These are phyloP conservation scores for Lobophora halterata DNA, from an alignment of 2,888 invertebrate species.

Conservation along the genomic window DNA sequence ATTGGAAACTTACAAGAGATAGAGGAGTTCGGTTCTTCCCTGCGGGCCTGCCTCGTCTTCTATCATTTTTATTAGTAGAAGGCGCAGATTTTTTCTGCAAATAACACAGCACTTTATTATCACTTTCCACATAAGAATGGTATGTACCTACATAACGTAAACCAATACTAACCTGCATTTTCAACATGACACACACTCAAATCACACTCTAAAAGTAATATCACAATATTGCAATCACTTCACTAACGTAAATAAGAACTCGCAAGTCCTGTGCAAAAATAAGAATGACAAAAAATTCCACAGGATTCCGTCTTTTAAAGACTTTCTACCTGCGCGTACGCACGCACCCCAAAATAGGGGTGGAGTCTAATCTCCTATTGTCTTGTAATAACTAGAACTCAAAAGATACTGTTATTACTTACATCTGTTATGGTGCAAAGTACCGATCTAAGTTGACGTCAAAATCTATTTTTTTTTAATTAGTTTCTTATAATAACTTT, in stretches of 20 bases:
- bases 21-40: slow-evolving; percentile 47
- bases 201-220: background rate
- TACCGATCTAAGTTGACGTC: background rate
- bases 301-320: slow-evolving; percentile 12
- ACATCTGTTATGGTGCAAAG: slow-evolving; percentile 4
- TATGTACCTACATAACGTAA: background rate
- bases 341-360: slow-evolving; percentile 21
- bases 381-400: slow-evolving; percentile 19
- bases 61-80: slow-evolving; percentile 17
- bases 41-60: slow-evolving; percentile 46
- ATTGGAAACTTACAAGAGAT: slow-evolving; percentile 41
- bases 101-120: slow-evolving; percentile 6
- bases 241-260: slow-evolving; percentile 10
- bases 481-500: no score
- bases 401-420: slow-evolving; percentile 12
- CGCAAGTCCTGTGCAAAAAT: slow-evolving; percentile 12
- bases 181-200: slow-evolving; percentile 5
- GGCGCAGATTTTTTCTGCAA: slow-evolving; percentile 14
- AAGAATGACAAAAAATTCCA: slow-evolving; percentile 19
- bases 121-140: background rate
- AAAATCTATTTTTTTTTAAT: background rate
- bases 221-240: slow-evolving; percentile 13
- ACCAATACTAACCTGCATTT: slow-evolving; percentile 15
- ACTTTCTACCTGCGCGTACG: slow-evolving; percentile 25
- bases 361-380: slow-evolving; percentile 23